Conservation (phyloP, 1,140 invertebrate species). For the Apocrypta bakeri region DNA sequence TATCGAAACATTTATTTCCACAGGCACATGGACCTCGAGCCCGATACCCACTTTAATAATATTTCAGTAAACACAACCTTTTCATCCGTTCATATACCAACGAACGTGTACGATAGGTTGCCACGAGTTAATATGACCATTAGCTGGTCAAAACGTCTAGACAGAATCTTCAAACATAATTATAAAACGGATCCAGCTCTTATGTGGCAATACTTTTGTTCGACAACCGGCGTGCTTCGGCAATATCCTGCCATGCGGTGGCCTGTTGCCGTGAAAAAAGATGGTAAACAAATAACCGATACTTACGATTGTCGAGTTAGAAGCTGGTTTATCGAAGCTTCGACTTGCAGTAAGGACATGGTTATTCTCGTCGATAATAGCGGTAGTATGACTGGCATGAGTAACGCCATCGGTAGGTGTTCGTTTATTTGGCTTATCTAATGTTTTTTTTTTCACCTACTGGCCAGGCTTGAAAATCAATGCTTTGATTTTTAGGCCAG, state of each 20-base stretch:
- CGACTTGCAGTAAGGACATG: slow-evolving; percentile 97
- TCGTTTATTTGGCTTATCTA: too few species aligned
- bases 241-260: slow-evolving; percentile 87
- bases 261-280: slow-evolving; percentile 62
- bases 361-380: slow-evolving; percentile 96
- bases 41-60: slow-evolving; percentile 89
- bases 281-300: slow-evolving; percentile 75
- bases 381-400: slow-evolving; percentile 97
- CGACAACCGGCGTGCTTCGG: slow-evolving; percentile 91
- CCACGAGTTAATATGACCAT: slow-evolving; percentile 83
- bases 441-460: neutral
- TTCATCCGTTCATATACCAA: slow-evolving; percentile 94
- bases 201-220: slow-evolving; percentile 97
- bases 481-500: neutral
- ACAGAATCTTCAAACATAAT: slow-evolving; percentile 90
- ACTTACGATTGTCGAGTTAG: slow-evolving; percentile 90
- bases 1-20: neutral
- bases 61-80: slow-evolving; percentile 87
- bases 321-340: slow-evolving; percentile 97
- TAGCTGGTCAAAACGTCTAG: slow-evolving; percentile 89
- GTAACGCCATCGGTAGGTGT: slow-evolving; percentile 80
- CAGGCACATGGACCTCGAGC: slow-evolving; percentile 76
- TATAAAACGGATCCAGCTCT: slow-evolving; percentile 90
- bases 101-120: slow-evolving; percentile 90
- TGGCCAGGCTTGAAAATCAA: neutral